Conservation (phyloP, 2,113 vertebrate species). For the Irena cyanogastra region DNA sequence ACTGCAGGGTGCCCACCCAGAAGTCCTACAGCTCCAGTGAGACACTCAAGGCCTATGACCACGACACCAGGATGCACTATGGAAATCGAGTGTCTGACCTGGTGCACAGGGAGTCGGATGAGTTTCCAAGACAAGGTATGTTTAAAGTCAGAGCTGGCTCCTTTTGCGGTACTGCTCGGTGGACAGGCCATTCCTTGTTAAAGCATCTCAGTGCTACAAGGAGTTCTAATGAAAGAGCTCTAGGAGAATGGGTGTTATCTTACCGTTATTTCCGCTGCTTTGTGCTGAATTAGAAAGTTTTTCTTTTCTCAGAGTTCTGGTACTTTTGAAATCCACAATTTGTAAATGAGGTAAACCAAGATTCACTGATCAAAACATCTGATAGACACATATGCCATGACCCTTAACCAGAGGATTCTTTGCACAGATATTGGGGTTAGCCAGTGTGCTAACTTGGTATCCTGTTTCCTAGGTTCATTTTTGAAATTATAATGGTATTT, state of each 20-base stretch:
- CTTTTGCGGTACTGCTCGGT: accelerated
- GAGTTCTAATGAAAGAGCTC: background rate
- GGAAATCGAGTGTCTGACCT: slow-evolving; percentile 89
- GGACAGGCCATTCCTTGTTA: background rate
- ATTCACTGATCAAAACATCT: background rate
- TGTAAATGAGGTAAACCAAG: background rate
- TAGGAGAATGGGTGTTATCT: background rate
- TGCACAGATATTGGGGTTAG: background rate
- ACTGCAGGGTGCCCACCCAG: slow-evolving; percentile 93
- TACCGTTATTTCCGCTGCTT: background rate
- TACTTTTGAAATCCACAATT: background rate
- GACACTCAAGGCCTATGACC: slow-evolving; percentile 93
- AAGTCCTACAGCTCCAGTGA: slow-evolving; percentile 98
- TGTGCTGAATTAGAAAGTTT: background rate
- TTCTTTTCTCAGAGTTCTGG: background rate
- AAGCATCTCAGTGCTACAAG: background rate
- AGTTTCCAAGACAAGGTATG: slow-evolving; percentile 93
- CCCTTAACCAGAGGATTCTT: background rate
- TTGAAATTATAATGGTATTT: background rate
- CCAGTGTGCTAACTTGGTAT: background rate
- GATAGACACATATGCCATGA: background rate
- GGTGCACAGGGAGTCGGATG: slow-evolving; percentile 92
- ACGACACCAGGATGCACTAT: slow-evolving; percentile 91
- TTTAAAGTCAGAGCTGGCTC: background rate
- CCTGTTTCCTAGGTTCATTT: background rate